Evolutionary conservation across 2,113 vertebrate genomes (phyloP), one percentile per base, ranked within the genome.

Genomic region (Anas platyrhynchos): DNA sequence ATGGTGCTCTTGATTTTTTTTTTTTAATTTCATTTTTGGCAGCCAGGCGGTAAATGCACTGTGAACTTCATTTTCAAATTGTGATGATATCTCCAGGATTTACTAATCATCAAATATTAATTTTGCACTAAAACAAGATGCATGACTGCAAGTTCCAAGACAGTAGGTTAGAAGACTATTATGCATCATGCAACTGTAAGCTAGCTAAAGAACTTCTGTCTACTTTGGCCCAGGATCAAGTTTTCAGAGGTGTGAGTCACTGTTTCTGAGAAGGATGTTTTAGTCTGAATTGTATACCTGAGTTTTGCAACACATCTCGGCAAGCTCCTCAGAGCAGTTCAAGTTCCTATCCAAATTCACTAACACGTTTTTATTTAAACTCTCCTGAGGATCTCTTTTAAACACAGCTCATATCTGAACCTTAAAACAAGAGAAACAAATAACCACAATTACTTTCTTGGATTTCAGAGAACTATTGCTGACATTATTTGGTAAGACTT

Each of bases 1-100:
- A 81, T 27, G 38, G 41, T 44, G 73, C 58, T 63, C 77, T 93
- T 77, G 34, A 13, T 12, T 56, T 59, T 22, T 22, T 94, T 87
- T 82, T 90, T 9, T 46, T 41, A 41, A 41, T 58, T 59, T 59
- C n/a, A 48, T 22, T 94, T 87, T 82, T 90, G 71, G 58, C 93
- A 84, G 50, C 41, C 7, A 1, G 80, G 76, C 61, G 82, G 86
- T 55, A 82, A 93, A 93, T 87, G 67, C 81, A 73, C 65, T 59
- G 74, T 72, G 92, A 86, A 82, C 71, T 94, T 73, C 16, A 32
- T 92, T 93, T 96, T 90, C 52, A 54, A 84, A 83, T 79, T 84
- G 67, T 84, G 84, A 86, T 97, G 81, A 89, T 94, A 72, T 79
- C 56, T 76, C 13, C 38, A 79, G 93, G 91, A 93, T 97, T 95